phyloP scores from a whole-genome alignment of 2,888 invertebrate genomes.

The Limnephilus auricula region DNA sequence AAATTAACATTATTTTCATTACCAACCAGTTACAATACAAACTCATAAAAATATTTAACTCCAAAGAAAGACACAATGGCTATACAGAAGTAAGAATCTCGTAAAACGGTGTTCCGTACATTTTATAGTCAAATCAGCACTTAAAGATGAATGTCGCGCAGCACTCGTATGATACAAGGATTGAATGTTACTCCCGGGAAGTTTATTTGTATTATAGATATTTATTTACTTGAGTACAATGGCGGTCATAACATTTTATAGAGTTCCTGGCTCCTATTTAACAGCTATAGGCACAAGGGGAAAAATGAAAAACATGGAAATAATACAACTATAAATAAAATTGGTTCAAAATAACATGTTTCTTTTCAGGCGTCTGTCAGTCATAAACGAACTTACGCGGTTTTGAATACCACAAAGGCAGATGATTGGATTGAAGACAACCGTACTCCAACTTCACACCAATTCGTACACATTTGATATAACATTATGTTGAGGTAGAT shows the following conservation, averaged over 20 bases:
- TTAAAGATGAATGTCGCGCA: not conserved
- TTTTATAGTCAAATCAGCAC: not conserved
- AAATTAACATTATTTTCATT: not conserved
- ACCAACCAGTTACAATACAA: not conserved
- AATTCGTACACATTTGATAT: too few relatives aligned
- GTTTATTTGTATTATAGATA: slow-evolving; percentile 10
- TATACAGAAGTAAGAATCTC: not conserved
- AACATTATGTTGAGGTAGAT: too few relatives aligned
- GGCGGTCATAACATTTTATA: slow-evolving; percentile 6
- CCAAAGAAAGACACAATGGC: not conserved
- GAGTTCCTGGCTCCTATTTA: not conserved
- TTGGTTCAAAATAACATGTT: not conserved
- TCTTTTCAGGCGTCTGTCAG: not conserved
- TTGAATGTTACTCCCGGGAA: slow-evolving; percentile 4
- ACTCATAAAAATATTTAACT: not conserved
- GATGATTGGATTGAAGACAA: not conserved
- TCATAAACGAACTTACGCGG: not conserved
- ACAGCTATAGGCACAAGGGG: not conserved
- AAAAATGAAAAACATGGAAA: not conserved
- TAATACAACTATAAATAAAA: not conserved
- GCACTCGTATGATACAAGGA: not conserved
- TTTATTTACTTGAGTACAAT: slow-evolving; percentile 16
- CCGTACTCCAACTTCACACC: not conserved
- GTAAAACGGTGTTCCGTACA: not conserved
- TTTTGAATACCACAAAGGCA: not conserved